Conservation (phyloP, 2,797 vertebrate genomes). For the Pseudochaenichthys georgianus region DNA sequence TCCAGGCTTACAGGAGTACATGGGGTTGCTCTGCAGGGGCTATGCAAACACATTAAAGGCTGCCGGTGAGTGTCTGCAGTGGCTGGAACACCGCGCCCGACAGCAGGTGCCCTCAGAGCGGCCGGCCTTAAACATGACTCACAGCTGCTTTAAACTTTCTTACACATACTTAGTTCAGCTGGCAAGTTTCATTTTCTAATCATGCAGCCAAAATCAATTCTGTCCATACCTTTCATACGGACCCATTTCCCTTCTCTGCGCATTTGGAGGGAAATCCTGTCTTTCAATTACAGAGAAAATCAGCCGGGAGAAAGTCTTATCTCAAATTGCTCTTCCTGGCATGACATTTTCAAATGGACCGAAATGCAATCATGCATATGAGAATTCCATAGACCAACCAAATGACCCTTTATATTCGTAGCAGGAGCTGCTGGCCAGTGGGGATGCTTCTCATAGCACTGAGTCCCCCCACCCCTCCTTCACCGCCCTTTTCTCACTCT, state of each 20-base stretch:
- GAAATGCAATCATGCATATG: background rate
- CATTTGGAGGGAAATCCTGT: conserved; percentile 3
- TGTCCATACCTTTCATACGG: conserved; percentile 1
- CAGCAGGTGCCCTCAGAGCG: conserved; percentile 67
- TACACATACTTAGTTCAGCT: background rate
- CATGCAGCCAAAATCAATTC: background rate
- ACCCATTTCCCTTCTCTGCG: background rate
- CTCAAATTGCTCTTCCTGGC: background rate
- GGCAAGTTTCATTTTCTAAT: conserved; percentile 11
- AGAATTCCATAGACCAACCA: background rate
- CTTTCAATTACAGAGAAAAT: conserved; percentile 15
- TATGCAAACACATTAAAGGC: conserved; percentile 79
- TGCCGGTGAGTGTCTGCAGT: conserved; percentile 64
- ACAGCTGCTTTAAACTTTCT: conserved; percentile 40
- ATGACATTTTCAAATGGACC: conserved; percentile 15
- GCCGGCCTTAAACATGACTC: conserved; percentile 39
- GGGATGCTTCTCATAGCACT: conserved; percentile 24
- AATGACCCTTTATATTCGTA: conserved; percentile 12
- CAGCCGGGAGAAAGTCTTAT: background rate
- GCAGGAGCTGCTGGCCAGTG: conserved; percentile 23
- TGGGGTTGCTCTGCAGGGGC: conserved; percentile 70
- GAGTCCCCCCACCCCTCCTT: conserved; percentile 3
- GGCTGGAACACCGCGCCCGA: conserved; percentile 64
- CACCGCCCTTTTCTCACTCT: conserved; percentile 32
- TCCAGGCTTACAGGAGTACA: conserved; percentile 77